Conservation (phyloP, 2,888 invertebrate species). For the Xestia xanthographa region DNA sequence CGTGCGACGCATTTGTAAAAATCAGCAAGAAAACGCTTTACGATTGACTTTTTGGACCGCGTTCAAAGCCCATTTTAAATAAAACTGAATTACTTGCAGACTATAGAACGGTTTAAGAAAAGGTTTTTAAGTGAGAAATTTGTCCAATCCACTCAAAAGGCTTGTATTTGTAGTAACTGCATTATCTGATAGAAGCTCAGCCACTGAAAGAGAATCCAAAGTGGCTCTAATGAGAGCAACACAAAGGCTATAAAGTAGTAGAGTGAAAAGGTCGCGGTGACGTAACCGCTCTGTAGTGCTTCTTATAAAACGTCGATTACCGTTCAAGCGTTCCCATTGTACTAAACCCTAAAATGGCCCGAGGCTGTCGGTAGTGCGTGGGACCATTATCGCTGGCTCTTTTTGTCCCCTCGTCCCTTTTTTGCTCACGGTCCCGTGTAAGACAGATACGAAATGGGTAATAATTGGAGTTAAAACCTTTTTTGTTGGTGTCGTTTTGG, state of each 20-base stretch:
- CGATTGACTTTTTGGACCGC: slow-evolving; percentile 24
- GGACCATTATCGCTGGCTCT: slow-evolving; percentile 83
- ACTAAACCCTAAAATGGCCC: slow-evolving; percentile 81
- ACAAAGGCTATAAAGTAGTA: slow-evolving; percentile 77
- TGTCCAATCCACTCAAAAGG: slow-evolving; percentile 51
- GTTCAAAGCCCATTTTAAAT: slow-evolving; percentile 36
- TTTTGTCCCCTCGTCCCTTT: slow-evolving; percentile 82
- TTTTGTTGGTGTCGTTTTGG: slow-evolving; percentile 80
- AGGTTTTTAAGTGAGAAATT: slow-evolving; percentile 50
- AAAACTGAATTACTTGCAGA: slow-evolving; percentile 36
- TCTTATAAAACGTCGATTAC: slow-evolving; percentile 85
- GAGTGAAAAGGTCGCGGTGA: slow-evolving; percentile 76
- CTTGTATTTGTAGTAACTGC: slow-evolving; percentile 63
- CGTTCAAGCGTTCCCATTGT: slow-evolving; percentile 81
- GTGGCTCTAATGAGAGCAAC: slow-evolving; percentile 80
- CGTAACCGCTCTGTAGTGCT: slow-evolving; percentile 78
- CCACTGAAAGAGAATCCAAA: slow-evolving; percentile 75
- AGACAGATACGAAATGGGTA: slow-evolving; percentile 87
- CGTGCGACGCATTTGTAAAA: slow-evolving; percentile 15
- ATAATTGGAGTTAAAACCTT: slow-evolving; percentile 86
- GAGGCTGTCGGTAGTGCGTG: slow-evolving; percentile 79
- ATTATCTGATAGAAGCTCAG: slow-evolving; percentile 67
- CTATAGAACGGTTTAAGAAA: slow-evolving; percentile 29
- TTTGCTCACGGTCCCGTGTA: slow-evolving; percentile 81
- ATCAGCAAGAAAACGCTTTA: slow-evolving; percentile 15